A percentile compares a stretch with the other conserved stretches of the same genome.
phyloP scores from a whole-genome alignment of 2,797 vertebrate species.

The Liasis olivaceus region DNA sequence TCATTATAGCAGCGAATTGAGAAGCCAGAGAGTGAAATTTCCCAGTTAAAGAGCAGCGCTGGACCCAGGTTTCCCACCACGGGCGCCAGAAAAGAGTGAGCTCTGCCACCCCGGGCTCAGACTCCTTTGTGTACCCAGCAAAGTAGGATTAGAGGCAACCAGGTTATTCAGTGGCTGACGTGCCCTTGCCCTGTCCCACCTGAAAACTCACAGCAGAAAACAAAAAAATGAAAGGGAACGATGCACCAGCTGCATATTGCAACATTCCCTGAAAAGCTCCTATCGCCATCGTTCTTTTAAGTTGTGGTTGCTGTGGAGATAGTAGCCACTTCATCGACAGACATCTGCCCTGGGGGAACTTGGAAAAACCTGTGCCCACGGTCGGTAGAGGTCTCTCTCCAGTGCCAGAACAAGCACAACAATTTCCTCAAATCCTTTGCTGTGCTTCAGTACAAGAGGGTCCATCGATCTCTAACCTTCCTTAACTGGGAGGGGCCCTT shows the following conservation, averaged over 20 bases:
- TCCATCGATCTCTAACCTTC: neutral
- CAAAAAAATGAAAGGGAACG: neutral
- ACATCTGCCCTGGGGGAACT: constrained; percentile 15
- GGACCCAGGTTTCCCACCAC: neutral
- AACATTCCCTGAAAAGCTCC: constrained; percentile 21
- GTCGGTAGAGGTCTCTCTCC: constrained; percentile 23
- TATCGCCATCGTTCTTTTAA: neutral
- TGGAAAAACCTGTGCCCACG: neutral
- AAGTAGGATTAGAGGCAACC: neutral
- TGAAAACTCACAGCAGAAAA: rapidly evolving
- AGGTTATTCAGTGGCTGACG: neutral
- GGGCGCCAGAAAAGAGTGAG: neutral
- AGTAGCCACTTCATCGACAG: constrained; percentile 2
- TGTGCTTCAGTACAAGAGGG: no score
- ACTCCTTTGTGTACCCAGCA: neutral
- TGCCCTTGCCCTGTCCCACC: neutral
- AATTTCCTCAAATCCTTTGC: neutral
- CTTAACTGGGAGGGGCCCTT: constrained; percentile 22
- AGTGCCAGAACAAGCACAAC: neutral
- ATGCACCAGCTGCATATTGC: neutral
- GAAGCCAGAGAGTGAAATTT: constrained; percentile 30
- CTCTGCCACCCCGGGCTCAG: neutral
- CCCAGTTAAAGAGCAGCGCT: neutral
- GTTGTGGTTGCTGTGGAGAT: constrained; percentile 35
- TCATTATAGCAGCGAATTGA: constrained; percentile 43